Evolutionary conservation across 2,113 vertebrate genomes (phyloP), one percentile per base, ranked within the genome.

Genomic region (Albula goreensis): DNA sequence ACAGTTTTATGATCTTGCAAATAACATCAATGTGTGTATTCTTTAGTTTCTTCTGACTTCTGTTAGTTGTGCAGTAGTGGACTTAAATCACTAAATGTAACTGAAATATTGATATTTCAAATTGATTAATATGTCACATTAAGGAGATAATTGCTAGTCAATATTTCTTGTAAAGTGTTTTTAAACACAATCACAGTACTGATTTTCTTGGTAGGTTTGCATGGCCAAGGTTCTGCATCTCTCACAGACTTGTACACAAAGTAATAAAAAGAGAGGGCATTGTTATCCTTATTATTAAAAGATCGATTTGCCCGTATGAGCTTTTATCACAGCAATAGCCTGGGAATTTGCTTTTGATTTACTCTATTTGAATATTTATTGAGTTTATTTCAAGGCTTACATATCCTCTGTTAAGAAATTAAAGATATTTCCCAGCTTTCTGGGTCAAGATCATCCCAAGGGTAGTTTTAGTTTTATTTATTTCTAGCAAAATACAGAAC

Each of bases 381-480:
- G 22, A 25, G 70, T 74, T 25, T 31, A 74, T 74, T 74, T 74
- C 70, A 9, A 74, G 8, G n/a, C n/a, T 2, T 22, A 31, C 10
- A n/a, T 70, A 74, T 31, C 22, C n/a, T 74, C 22, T 8, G 70
- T 9, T 31, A 25, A 74, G 31, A 9, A 31, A 74, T 25, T 74
- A 10, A 74, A 74, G 22, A 66, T 2, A 66, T 66, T 22, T 66
- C 22, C 17, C 22, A n/a, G 1, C 19, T 70, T 70, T 70, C 19
- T 70, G n/a, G 70, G 70, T 74, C 70, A 74, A 74, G 70, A 74
- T 8, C 22, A 31, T 74, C 19, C 31, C 70, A 10, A 74, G 70
- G 70, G 70, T n/a, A 74, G 22, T 74, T 74, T 74, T 74, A 31
- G 31, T 74, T 74, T 8, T 74, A 74, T 74, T 74, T 74, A 74